These are phyloP conservation scores for Malurus alboscapulatus DNA, from an alignment of 2,113 vertebrate species.

Conservation along the genomic window DNA sequence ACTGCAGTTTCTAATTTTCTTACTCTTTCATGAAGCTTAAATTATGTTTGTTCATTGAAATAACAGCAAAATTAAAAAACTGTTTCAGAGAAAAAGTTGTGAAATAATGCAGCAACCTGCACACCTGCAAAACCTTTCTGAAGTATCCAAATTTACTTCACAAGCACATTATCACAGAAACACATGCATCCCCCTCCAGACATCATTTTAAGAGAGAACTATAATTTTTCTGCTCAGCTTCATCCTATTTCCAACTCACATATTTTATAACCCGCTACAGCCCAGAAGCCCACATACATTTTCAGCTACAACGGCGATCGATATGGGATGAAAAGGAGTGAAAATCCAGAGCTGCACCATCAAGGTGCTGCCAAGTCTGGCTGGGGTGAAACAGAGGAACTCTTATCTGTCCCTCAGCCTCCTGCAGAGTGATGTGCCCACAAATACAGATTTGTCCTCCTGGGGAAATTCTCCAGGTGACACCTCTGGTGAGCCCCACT, in stretches of 20 bases:
- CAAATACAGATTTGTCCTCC: neutral
- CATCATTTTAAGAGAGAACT: neutral
- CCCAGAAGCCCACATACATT: neutral
- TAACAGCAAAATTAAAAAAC: neutral
- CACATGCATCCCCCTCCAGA: neutral
- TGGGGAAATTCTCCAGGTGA: neutral
- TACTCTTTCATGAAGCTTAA: neutral
- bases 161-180: neutral
- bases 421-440: neutral
- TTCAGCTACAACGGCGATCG: neutral
- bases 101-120: neutral
- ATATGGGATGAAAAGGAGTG: neutral
- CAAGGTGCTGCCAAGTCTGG: rapidly evolving
- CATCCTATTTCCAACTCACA: neutral
- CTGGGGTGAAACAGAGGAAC: neutral
- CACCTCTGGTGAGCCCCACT: neutral
- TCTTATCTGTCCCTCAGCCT: neutral
- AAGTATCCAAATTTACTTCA: neutral
- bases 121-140: conserved; percentile 23
- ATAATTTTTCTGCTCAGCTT: neutral
- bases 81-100: neutral
- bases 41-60: neutral
- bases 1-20: neutral
- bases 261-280: neutral
- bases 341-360: neutral